Evolutionary conservation across 2,888 invertebrate genomes (phyloP).

Genomic region (Brachynemurus nebulosus): DNA sequence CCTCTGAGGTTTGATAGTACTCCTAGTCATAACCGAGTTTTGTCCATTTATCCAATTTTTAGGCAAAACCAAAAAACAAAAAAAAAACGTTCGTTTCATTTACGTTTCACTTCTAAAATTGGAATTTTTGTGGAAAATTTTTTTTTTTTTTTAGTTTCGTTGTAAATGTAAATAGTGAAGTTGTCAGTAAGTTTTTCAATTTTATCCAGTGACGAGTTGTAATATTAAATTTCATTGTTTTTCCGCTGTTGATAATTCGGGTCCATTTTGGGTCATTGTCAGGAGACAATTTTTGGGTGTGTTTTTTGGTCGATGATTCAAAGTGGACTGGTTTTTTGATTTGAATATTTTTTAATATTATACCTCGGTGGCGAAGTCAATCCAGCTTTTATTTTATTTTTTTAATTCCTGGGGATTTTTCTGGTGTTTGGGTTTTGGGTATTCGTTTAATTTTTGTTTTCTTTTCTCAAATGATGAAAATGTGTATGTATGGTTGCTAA

Average conservation of each 20-base stretch:
- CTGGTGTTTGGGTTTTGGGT: not conserved
- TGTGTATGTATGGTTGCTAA: not conserved
- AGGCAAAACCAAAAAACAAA: not conserved
- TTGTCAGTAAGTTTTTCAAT: too few relatives aligned
- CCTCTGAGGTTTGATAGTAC: conserved; percentile 7
- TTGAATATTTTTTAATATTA: too few relatives aligned
- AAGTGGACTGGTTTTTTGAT: too few relatives aligned
- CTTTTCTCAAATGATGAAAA: not conserved
- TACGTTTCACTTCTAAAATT: conserved; percentile 29
- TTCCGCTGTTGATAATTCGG: too few relatives aligned
- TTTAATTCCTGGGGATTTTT: not conserved
- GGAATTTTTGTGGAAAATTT: not conserved
- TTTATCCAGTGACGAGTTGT: too few relatives aligned
- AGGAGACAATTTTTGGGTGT: too few relatives aligned
- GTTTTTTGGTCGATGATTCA: too few relatives aligned
- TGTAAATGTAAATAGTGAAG: too few relatives aligned
- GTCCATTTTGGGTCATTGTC: too few relatives aligned
- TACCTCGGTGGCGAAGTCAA: conserved; percentile 1
- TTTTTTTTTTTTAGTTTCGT: not conserved
- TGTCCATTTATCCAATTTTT: conserved; percentile 1
- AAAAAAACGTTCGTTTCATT: conserved; percentile 35
- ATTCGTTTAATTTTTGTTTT: not conserved
- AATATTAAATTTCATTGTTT: too few relatives aligned
- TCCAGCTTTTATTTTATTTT: not conserved
- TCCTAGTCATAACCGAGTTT: conserved; percentile 4